Evolutionary conservation across 2,888 invertebrate genomes (phyloP).

Genomic region (Ctenicera cuprea): DNA sequence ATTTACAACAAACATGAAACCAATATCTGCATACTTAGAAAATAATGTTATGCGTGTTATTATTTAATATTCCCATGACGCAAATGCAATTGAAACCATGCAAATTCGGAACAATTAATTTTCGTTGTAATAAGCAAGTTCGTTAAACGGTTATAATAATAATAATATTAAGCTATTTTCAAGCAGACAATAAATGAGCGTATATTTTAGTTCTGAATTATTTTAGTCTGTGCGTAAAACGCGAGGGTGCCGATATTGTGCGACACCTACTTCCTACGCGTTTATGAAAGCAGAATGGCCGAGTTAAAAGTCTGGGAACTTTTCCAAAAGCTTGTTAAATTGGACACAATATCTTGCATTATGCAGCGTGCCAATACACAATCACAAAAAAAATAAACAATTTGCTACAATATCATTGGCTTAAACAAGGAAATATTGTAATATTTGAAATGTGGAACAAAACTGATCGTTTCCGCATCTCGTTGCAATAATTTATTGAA

Average conservation of each 20-base stretch:
- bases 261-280: constrained; percentile 17
- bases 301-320: constrained; percentile 17
- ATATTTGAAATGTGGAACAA: constrained; percentile 5
- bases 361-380: constrained; percentile 1
- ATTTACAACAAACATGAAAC: no score
- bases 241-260: constrained; percentile 26
- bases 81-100: no score
- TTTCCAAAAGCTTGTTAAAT: constrained; percentile 26
- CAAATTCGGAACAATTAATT: no score
- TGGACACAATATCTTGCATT: constrained; percentile 18
- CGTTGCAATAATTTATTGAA: neutral
- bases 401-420: no score
- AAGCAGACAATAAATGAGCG: neutral
- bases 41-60: no score
- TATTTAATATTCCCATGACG: no score
- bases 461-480: neutral
- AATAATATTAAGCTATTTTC: neutral
- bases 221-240: constrained; percentile 1
- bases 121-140: no score
- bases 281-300: constrained; percentile 7
- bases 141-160: no score
- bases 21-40: no score
- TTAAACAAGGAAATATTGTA: no score
- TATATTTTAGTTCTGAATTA: constrained; percentile 3
- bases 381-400: neutral